Percentiles rank a stretch among this genome's conserved stretches.
Conservation (phyloP, 2,888 invertebrate species). For the Archaeoteleia sp. region DNA sequence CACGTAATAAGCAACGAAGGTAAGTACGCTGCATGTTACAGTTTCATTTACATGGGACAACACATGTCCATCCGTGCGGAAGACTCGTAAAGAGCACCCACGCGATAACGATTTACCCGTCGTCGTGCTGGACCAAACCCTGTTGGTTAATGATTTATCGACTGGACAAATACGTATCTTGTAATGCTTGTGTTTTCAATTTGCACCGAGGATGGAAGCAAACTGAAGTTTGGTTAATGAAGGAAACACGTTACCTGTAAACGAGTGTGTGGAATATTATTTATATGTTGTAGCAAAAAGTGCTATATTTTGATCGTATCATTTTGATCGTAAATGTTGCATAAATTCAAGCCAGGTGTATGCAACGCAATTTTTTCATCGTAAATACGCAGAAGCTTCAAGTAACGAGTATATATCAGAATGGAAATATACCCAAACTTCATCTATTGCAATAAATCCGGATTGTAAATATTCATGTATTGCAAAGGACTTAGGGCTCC, state of each 20-base stretch:
- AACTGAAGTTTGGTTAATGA: conserved; percentile 16
- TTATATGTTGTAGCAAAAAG: conserved; percentile 20
- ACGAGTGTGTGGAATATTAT: conserved; percentile 25
- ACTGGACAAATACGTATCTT: conserved; percentile 54
- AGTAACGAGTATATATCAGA: too few species aligned
- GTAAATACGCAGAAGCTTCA: too few species aligned
- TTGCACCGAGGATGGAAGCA: conserved; percentile 28
- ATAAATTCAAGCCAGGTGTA: conserved; percentile 22
- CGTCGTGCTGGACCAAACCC: conserved; percentile 17
- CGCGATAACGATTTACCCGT: conserved; percentile 43
- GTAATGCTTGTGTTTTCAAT: conserved; percentile 55
- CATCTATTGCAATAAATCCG: too few species aligned
- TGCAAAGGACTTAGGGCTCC: too few species aligned
- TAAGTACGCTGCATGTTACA: conserved; percentile 25
- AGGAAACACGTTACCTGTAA: conserved; percentile 21
- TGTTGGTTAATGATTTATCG: conserved; percentile 61
- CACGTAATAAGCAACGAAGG: conserved; percentile 39
- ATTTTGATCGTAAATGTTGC: conserved; percentile 7
- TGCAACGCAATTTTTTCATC: too few species aligned
- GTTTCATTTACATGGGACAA: conserved; percentile 55
- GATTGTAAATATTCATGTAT: too few species aligned
- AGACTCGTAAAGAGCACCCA: conserved; percentile 63
- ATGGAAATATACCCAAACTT: too few species aligned
- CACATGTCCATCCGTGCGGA: conserved; percentile 55
- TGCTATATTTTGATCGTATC: background rate